Evolutionary conservation across 2,888 invertebrate genomes (phyloP), one percentile per base, ranked within the genome.

Genomic region (Encarsia formosa): DNA sequence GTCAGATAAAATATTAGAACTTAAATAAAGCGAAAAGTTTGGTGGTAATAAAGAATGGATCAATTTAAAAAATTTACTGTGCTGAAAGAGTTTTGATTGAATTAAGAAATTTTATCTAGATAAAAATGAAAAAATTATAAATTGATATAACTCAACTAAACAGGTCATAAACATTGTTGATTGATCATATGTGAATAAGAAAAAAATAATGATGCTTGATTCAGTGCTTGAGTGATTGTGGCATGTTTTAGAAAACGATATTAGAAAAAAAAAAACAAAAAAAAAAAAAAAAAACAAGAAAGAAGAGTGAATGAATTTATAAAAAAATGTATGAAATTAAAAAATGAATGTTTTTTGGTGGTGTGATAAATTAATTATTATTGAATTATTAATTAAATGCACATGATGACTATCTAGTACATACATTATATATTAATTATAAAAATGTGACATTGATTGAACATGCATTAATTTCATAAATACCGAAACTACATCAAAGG

Each of bases 391-490:
- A 67, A 67, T 63, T 63, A 67, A 62, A 65, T 66, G 68, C 67
- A 69, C 67, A 67, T 67, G 63, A 52, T 59, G 63, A 66, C 59
- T 64, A 65, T 67, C 58, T 60, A 52, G 63, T 63, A 65, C 56
- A 62, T 65, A 62, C 60, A 51, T 61, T 63, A 65, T 57, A 62
- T 65, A 62, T 63, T 61, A 58, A 52, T 55, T 61, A 56, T 44
- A 52, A 54, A 52, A 52, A 69, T 69, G 65, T 68, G 68, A 70
- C 67, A 64, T 63, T 68, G 68, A 69, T 63, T 65, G 64, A 48
- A 60, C 60, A 66, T 64, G 64, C 65, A 63, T 70, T 67, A 67
- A n/a, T 66, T 71, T 70, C 66, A 65, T 66, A 63, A 56, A 65
- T 63, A 67, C 59, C 63, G 63, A 66, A 59, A 62, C 62, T 61